These are phyloP conservation scores for Natator depressus DNA, from an alignment of 2,113 vertebrate species.

Conservation along the genomic window DNA sequence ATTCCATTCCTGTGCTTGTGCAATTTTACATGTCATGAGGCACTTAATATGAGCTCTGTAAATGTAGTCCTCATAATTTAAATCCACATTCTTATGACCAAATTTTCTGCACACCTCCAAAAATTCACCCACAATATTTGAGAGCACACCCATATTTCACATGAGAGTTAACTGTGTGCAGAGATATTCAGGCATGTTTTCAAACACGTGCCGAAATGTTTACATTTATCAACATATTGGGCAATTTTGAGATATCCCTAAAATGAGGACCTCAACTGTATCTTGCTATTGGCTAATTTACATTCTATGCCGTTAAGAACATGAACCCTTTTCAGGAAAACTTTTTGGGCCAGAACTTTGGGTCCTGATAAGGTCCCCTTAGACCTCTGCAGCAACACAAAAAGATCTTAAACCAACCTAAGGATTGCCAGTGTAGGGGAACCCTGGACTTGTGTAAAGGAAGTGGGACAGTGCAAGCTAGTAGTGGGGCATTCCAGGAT, in stretches of 20 bases:
- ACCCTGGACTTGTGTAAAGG: no score
- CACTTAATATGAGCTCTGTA: background rate
- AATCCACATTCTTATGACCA: background rate
- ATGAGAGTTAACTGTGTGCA: background rate
- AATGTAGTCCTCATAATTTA: background rate
- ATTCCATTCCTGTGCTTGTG: background rate
- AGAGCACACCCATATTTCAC: background rate
- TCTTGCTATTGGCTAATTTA: background rate
- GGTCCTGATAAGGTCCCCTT: background rate
- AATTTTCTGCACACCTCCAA: background rate
- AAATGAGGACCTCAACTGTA: background rate
- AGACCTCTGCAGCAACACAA: no score
- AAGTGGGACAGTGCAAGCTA: background rate
- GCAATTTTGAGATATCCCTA: background rate
- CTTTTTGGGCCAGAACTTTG: background rate
- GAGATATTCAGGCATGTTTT: background rate
- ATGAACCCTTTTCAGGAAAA: background rate
- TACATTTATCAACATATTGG: background rate
- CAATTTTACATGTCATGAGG: background rate
- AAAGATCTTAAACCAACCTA: background rate
- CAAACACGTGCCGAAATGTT: background rate
- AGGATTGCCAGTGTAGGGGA: background rate
- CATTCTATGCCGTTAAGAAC: background rate
- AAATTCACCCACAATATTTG: background rate
- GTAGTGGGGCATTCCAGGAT: rapidly evolving